phyloP scores from a whole-genome alignment of 2,113 vertebrate genomes.

The Oreochromis niloticus region DNA sequence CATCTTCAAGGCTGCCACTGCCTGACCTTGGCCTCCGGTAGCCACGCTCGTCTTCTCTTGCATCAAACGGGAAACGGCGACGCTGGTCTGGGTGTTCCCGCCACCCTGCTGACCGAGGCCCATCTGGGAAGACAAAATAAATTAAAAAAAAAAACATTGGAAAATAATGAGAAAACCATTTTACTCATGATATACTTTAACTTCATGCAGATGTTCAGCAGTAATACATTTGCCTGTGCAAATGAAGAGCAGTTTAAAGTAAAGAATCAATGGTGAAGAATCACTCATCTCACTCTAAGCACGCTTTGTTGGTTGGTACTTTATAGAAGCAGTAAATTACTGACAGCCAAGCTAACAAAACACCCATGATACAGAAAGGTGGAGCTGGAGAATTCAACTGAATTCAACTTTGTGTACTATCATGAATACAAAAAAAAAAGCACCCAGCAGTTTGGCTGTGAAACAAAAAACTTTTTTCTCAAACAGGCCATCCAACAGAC shows the following conservation, averaged over 20 bases:
- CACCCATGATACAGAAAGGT: neutral
- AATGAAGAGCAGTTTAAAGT: neutral
- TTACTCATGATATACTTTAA: neutral
- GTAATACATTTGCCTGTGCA: neutral
- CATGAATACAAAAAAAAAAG: neutral
- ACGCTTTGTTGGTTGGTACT: neutral
- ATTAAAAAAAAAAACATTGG: neutral
- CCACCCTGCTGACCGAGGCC: conserved; percentile 87
- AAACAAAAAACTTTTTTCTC: neutral
- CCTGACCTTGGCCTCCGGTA: conserved; percentile 89
- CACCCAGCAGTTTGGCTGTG: neutral
- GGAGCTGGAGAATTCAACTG: neutral
- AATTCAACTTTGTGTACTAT: neutral
- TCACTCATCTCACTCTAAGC: neutral
- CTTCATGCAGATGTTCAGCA: neutral
- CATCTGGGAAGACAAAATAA: conserved; percentile 64
- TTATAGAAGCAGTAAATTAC: neutral
- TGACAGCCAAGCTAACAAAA: neutral
- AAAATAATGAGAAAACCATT: neutral
- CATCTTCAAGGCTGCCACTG: conserved; percentile 91
- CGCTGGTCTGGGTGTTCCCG: conserved; percentile 90
- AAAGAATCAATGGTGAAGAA: neutral
- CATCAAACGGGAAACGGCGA: conserved; percentile 90
- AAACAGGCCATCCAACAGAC: neutral
- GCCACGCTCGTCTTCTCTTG: conserved; percentile 89